These are phyloP conservation scores for Nesogale talazaci DNA, from an alignment of 2,113 vertebrate genomes.

Conservation along the genomic window DNA sequence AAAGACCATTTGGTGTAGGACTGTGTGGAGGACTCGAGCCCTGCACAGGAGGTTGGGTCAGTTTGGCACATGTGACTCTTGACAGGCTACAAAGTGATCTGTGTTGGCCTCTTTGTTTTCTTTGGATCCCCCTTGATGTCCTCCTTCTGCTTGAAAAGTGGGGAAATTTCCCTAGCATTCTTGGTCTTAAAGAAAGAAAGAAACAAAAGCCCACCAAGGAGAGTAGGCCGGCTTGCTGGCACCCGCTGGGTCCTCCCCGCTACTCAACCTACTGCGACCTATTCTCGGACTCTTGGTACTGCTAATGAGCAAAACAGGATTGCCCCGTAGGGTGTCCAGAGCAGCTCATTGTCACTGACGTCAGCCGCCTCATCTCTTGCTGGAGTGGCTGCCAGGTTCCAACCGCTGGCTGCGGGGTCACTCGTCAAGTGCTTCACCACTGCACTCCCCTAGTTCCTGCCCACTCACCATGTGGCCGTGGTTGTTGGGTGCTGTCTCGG, in stretches of 20 bases:
- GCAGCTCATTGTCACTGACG: not conserved
- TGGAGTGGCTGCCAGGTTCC: not conserved
- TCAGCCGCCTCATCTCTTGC: not conserved
- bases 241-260: not conserved
- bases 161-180: not conserved
- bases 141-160: not conserved
- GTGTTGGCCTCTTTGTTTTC: not conserved
- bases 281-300: not conserved
- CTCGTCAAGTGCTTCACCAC: not conserved
- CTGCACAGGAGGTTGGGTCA: too few species aligned
- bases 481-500: too few species aligned
- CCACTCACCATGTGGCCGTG: too few species aligned
- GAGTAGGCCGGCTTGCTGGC: not conserved
- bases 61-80: not conserved
- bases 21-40: not conserved
- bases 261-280: not conserved
- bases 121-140: not conserved
- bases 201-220: not conserved
- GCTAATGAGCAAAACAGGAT: not conserved
- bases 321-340: not conserved
- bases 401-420: not conserved
- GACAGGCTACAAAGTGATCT: not conserved
- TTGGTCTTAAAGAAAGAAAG: not conserved
- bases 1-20: not conserved
- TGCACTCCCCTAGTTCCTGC: not conserved